Evolutionary conservation across 1,140 invertebrate species (phyloP).

Genomic region (Habropoda laboriosa): DNA sequence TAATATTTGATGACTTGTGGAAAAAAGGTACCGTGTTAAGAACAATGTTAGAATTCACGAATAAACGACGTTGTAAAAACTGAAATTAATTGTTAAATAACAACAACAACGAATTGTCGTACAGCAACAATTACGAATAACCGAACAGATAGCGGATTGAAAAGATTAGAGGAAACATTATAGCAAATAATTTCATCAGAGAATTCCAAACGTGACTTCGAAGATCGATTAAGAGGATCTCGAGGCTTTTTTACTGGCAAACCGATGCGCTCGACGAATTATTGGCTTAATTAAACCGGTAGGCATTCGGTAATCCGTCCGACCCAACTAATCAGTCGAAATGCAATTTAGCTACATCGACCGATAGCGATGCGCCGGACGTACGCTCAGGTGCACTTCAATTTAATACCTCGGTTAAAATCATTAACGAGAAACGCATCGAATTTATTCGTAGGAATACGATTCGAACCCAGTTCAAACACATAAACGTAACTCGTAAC

Average conservation of each 20-base stretch:
- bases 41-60: no score
- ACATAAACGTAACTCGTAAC: no score
- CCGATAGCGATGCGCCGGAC: conserved; percentile 72
- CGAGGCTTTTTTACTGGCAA: conserved; percentile 46
- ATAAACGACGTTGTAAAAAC: no score
- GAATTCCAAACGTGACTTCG: background rate
- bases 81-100: no score
- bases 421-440: conserved; percentile 79
- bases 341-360: conserved; percentile 80
- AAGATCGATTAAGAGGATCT: background rate
- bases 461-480: no score
- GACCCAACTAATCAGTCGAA: conserved; percentile 79
- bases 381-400: conserved; percentile 75
- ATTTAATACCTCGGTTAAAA: conserved; percentile 79
- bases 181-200: background rate
- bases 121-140: no score
- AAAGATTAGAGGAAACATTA: background rate
- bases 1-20: no score
- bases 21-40: no score
- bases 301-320: conserved; percentile 79
- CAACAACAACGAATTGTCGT: no score
- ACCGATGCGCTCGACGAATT: conserved; percentile 70
- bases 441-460: conserved; percentile 70
- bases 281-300: conserved; percentile 78
- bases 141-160: no score